phyloP scores from a whole-genome alignment of 2,113 vertebrate genomes.

The Crocuta crocuta region DNA sequence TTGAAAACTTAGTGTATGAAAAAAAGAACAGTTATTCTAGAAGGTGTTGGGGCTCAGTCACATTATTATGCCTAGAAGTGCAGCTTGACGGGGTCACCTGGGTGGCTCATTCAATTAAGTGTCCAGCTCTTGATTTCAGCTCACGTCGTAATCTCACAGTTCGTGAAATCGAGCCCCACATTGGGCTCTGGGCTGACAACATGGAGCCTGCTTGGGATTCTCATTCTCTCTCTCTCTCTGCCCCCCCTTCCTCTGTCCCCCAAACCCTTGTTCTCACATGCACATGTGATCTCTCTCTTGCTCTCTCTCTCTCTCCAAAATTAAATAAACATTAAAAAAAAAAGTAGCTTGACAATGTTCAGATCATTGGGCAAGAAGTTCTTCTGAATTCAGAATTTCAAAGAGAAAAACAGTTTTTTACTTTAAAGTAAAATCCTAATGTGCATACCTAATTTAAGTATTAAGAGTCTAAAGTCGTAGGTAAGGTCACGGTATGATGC shows the following conservation, averaged over 20 bases:
- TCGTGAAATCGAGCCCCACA: no score
- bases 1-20: not conserved
- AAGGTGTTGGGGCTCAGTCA: not conserved
- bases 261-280: no score
- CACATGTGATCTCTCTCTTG: no score
- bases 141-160: no score
- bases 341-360: not conserved
- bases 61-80: constrained; percentile 17
- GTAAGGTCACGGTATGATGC: not conserved
- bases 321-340: no score
- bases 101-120: no score
- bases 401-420: constrained; percentile 5
- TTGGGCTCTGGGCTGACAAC: no score
- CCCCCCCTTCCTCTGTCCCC: no score
- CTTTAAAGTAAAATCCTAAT: not conserved
- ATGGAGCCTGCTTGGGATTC: no score
- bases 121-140: no score
- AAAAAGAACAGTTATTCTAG: not conserved
- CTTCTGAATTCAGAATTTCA: constrained; percentile 6
- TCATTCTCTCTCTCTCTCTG: no score
- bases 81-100: not conserved
- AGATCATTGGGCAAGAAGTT: not conserved
- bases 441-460: not conserved
- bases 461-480: not conserved
- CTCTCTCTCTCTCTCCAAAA: no score